Percentiles rank a stretch among this genome's conserved stretches.
These are phyloP conservation scores for Drosophila meridionalis DNA, from an alignment of 2,888 invertebrate genomes.

Conservation along the genomic window DNA sequence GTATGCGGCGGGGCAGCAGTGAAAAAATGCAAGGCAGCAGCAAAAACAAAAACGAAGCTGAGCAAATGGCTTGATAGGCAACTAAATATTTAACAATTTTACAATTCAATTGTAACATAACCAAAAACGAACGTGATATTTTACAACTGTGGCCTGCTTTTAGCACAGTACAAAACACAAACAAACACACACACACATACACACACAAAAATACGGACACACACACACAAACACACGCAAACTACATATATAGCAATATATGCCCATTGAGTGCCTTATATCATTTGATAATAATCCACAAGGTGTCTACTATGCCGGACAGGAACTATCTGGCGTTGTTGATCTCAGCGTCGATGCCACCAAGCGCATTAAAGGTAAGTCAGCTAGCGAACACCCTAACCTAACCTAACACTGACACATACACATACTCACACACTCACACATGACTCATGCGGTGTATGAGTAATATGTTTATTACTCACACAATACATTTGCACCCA, in stretches of 20 bases:
- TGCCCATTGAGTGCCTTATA: conserved; percentile 86
- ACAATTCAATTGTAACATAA: conserved; percentile 49
- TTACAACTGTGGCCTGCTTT: conserved; percentile 72
- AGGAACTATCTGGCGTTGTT: conserved; percentile 84
- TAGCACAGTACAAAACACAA: conserved; percentile 56
- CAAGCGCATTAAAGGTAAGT: conserved; percentile 84
- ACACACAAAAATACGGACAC: conserved; percentile 39
- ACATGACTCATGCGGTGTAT: conserved; percentile 63
- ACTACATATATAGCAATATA: conserved; percentile 76
- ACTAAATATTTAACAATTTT: conserved; percentile 53
- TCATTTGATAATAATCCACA: conserved; percentile 85
- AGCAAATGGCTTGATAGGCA: conserved; percentile 73
- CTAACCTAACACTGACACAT: background rate
- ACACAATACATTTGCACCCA: conserved; percentile 21
- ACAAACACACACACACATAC: conserved; percentile 7
- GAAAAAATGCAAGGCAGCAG: conserved; percentile 72
- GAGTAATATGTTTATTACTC: conserved; percentile 50
- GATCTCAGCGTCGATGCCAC: conserved; percentile 84
- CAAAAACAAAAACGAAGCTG: conserved; percentile 51
- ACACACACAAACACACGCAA: conserved; percentile 38
- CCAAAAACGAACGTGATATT: conserved; percentile 68
- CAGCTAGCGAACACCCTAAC: background rate
- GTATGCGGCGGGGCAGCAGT: conserved; percentile 53
- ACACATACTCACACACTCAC: background rate
- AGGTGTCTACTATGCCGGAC: conserved; percentile 85